phyloP scores from a whole-genome alignment of 2,888 invertebrate species.

The Xylota segnis region DNA sequence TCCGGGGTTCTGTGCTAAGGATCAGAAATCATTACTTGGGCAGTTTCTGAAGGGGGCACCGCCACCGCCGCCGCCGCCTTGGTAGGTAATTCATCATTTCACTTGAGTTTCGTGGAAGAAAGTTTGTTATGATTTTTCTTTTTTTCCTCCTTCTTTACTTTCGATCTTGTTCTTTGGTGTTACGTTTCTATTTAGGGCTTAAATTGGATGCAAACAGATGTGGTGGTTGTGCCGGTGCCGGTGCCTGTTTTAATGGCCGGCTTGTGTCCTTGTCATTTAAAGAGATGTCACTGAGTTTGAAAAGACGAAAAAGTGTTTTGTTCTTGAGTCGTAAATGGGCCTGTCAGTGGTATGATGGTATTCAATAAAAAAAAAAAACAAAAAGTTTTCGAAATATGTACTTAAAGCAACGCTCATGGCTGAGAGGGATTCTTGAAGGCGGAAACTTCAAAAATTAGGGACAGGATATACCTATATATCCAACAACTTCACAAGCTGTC shows the following conservation, averaged over 20 bases:
- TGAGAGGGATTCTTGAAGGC: too few relatives aligned
- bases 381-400: too few relatives aligned
- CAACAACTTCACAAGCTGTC: too few relatives aligned
- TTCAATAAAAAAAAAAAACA: neutral
- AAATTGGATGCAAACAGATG: slow-evolving; percentile 59
- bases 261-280: slow-evolving; percentile 4
- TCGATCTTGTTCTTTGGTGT: slow-evolving; percentile 4
- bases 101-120: slow-evolving; percentile 38
- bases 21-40: slow-evolving; percentile 69
- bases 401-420: too few relatives aligned
- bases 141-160: neutral
- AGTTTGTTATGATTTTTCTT: slow-evolving; percentile 35
- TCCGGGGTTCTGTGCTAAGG: slow-evolving; percentile 21
- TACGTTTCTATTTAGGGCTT: slow-evolving; percentile 24
- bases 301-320: neutral
- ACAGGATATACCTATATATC: too few relatives aligned
- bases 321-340: neutral
- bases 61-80: neutral
- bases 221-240: slow-evolving; percentile 17
- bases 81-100: slow-evolving; percentile 70
- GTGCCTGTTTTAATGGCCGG: neutral
- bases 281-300: neutral
- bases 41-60: slow-evolving; percentile 12
- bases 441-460: too few relatives aligned
- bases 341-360: neutral